These are phyloP conservation scores for Drosophila lini DNA, from an alignment of 1,140 invertebrate genomes.

Conservation along the genomic window DNA sequence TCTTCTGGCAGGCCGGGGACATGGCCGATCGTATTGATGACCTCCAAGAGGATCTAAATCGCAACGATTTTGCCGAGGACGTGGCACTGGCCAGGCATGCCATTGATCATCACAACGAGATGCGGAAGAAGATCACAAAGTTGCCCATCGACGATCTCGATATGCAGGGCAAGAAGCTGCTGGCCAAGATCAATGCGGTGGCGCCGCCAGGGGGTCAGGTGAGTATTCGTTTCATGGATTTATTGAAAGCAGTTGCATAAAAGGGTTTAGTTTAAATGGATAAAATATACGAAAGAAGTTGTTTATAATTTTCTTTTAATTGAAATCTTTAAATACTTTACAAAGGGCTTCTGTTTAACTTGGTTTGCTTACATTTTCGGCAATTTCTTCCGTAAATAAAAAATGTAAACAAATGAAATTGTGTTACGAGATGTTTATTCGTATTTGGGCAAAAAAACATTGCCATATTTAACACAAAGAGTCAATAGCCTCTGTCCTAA, in stretches of 20 bases:
- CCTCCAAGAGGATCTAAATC: constrained; percentile 94
- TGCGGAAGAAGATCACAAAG: constrained; percentile 97
- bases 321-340: background rate
- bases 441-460: background rate
- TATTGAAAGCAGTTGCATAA: background rate
- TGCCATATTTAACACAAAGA: constrained; percentile 10
- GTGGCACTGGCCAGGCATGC: constrained; percentile 94
- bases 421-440: background rate
- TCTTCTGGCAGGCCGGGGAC: constrained; percentile 97
- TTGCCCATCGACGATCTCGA: constrained; percentile 97
- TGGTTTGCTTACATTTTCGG: background rate
- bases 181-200: constrained; percentile 76
- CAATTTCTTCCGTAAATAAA: constrained; percentile 24
- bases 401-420: constrained; percentile 25
- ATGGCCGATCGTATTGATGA: constrained; percentile 96
- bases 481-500: constrained; percentile 30
- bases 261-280: background rate
- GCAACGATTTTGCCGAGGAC: constrained; percentile 96
- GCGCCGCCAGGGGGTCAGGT: constrained; percentile 58
- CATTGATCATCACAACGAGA: constrained; percentile 96
- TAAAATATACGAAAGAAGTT: too few relatives aligned
- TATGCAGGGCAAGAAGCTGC: constrained; percentile 86
- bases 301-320: background rate
- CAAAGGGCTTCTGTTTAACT: background rate
- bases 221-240: background rate